Conservation (phyloP, 1,140 invertebrate genomes). For the Vanessa atalanta region DNA sequence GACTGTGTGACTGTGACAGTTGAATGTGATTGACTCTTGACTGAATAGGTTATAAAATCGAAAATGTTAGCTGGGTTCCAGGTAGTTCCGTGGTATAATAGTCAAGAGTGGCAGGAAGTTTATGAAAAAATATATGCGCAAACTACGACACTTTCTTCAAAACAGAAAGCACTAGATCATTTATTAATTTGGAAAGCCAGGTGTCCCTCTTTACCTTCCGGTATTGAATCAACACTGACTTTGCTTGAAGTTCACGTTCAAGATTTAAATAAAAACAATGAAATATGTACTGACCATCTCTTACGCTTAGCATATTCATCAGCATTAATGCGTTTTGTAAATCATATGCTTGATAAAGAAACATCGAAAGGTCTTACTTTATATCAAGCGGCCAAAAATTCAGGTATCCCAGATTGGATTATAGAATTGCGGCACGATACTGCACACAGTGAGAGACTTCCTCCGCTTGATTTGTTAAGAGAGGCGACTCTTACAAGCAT, state of each 20-base stretch:
- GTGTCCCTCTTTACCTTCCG: slow-evolving; percentile 84
- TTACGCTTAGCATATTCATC: slow-evolving; percentile 83
- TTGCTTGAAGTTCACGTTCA: slow-evolving; percentile 82
- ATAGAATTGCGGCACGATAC: slow-evolving; percentile 84
- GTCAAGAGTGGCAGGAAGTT: slow-evolving; percentile 82
- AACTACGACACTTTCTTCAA: slow-evolving; percentile 55
- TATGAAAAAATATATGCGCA: slow-evolving; percentile 81
- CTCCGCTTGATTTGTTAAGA: slow-evolving; percentile 81
- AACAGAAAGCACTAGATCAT: slow-evolving; percentile 76
- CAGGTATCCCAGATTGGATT: slow-evolving; percentile 85
- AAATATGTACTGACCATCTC: slow-evolving; percentile 66
- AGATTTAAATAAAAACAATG: slow-evolving; percentile 46
- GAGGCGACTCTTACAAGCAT: slow-evolving; percentile 81
- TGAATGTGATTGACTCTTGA: no score
- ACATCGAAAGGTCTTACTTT: slow-evolving; percentile 79
- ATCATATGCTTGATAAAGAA: slow-evolving; percentile 82
- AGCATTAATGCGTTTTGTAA: slow-evolving; percentile 83
- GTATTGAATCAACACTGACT: slow-evolving; percentile 84
- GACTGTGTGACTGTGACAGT: no score
- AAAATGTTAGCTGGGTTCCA: slow-evolving; percentile 45
- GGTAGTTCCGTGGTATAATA: slow-evolving; percentile 74
- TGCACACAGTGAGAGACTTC: slow-evolving; percentile 83
- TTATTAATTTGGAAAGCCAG: slow-evolving; percentile 84
- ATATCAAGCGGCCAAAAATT: slow-evolving; percentile 81
- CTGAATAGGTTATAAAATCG: neutral